Conservation (phyloP, 2,113 vertebrate species). For the Serilophus lunatus region DNA sequence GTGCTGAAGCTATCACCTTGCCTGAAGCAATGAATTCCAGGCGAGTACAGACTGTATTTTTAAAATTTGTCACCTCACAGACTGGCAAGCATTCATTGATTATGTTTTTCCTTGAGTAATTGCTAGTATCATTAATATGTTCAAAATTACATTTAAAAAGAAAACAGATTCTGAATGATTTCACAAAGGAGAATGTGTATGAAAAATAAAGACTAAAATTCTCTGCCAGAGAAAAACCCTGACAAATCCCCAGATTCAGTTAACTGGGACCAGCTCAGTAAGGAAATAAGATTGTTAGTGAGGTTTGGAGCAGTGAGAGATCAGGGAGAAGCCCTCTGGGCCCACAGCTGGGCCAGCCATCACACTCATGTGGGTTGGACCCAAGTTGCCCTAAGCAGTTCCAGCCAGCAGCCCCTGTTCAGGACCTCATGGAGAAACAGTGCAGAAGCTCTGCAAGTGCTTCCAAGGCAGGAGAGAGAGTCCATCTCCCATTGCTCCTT, state of each 20-base stretch:
- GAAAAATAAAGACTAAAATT: not conserved
- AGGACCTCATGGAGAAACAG: not conserved
- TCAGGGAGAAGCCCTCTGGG: not conserved
- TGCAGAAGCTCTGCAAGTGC: not conserved
- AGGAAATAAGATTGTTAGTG: not conserved
- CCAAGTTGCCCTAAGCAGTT: not conserved
- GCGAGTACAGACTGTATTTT: constrained; percentile 19
- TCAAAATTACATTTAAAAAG: constrained; percentile 23
- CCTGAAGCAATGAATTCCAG: constrained; percentile 60
- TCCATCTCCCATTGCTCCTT: not conserved
- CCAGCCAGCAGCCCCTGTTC: not conserved
- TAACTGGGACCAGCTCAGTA: not conserved
- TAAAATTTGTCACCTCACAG: constrained; percentile 25
- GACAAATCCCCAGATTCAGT: not conserved
- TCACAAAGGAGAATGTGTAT: not conserved
- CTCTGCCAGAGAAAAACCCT: not conserved
- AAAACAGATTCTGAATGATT: not conserved
- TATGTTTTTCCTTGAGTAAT: constrained; percentile 59
- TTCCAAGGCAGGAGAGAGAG: not conserved
- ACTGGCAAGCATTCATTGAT: constrained; percentile 55
- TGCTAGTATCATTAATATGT: constrained; percentile 45
- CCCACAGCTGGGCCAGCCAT: not conserved
- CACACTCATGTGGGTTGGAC: accelerated
- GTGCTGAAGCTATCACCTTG: constrained; percentile 51
- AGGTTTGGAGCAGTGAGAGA: not conserved